Conservation (phyloP, 2,888 invertebrate genomes). For the Phengaris alcon region DNA sequence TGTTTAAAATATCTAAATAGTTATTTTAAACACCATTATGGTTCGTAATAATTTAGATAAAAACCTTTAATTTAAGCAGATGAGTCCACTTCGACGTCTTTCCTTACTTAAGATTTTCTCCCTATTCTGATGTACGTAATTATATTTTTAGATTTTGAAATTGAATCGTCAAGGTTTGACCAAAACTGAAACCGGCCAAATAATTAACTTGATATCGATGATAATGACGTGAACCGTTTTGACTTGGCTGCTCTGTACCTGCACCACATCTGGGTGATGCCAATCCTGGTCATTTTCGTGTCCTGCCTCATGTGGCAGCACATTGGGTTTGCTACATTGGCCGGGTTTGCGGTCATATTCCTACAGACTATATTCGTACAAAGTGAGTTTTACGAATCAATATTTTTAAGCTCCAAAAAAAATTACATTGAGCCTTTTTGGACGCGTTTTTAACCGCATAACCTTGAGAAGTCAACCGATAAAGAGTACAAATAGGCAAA, state of each 20-base stretch:
- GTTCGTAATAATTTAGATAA: background rate
- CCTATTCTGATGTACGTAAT: background rate
- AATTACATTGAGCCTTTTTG: background rate
- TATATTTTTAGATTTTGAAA: slow-evolving; percentile 59
- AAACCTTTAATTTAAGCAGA: background rate
- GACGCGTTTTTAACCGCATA: background rate
- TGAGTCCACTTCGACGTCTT: background rate
- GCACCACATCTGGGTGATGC: slow-evolving; percentile 90
- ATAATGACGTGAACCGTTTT: slow-evolving; percentile 90
- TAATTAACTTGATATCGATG: slow-evolving; percentile 91
- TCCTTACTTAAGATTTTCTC: background rate
- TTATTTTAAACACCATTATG: no score
- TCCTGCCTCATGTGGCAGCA: slow-evolving; percentile 66
- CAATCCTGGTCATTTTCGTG: slow-evolving; percentile 82
- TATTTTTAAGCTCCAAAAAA: background rate
- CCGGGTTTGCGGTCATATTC: slow-evolving; percentile 67
- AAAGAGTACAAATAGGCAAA: background rate
- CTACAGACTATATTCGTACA: slow-evolving; percentile 80
- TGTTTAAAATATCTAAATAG: background rate
- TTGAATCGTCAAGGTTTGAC: slow-evolving; percentile 78
- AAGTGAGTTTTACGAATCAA: slow-evolving; percentile 46
- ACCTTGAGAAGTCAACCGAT: background rate
- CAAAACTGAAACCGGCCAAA: slow-evolving; percentile 84
- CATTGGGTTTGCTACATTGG: slow-evolving; percentile 59
- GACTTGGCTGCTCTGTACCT: slow-evolving; percentile 84